Evolutionary conservation across 2,113 vertebrate species (phyloP).

Genomic region (Cottus gobio): DNA sequence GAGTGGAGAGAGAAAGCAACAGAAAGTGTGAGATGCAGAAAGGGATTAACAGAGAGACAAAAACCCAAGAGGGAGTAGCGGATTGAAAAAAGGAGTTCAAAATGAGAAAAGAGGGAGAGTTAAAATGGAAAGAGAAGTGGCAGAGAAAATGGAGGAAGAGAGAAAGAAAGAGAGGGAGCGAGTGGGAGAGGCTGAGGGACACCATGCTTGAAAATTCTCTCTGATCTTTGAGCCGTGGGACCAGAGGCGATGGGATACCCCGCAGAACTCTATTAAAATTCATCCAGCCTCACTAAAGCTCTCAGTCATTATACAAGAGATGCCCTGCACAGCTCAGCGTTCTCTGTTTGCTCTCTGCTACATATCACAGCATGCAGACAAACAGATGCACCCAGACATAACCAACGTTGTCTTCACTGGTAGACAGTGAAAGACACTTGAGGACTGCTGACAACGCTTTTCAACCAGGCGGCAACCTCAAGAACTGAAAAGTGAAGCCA

Average conservation of each 20-base stretch:
- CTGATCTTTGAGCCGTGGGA: conserved; percentile 78
- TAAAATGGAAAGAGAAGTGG: conserved; percentile 36
- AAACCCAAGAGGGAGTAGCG: conserved; percentile 62
- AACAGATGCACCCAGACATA: conserved; percentile 7
- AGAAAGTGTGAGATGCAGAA: conserved; percentile 65
- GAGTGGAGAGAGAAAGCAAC: conserved; percentile 53
- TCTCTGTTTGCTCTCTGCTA: conserved; percentile 58
- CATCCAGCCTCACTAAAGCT: conserved; percentile 71
- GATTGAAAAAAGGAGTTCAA: conserved; percentile 49
- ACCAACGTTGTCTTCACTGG: not conserved
- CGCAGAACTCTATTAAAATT: conserved; percentile 81
- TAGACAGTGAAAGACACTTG: not conserved
- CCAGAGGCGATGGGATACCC: conserved; percentile 77
- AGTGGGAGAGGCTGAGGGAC: conserved; percentile 69
- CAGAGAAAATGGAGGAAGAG: conserved; percentile 20
- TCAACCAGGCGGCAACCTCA: not conserved
- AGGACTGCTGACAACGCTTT: not conserved
- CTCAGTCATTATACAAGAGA: conserved; percentile 76
- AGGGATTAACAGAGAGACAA: conserved; percentile 72
- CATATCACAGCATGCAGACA: conserved; percentile 18
- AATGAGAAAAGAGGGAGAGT: conserved; percentile 47
- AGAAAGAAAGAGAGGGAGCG: conserved; percentile 31
- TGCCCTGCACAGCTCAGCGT: conserved; percentile 55
- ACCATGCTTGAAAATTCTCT: conserved; percentile 79
- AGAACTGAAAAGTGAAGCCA: not conserved